Evolutionary conservation across 2,797 vertebrate genomes (phyloP), one percentile per base, ranked within the genome.

Genomic region (Epinephelus malabaricus): DNA sequence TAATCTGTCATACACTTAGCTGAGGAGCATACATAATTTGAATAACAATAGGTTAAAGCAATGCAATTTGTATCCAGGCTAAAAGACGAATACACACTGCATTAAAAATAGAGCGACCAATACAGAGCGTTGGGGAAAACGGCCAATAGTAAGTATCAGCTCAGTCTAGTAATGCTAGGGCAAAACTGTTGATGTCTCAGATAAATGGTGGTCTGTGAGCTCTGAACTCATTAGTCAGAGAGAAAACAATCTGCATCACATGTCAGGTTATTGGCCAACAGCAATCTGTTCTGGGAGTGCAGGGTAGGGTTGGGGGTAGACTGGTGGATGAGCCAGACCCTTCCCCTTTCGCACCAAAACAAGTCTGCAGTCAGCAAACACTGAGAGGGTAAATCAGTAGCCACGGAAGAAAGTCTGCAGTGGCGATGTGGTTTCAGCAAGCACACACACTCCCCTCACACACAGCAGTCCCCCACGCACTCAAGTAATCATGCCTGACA

Each of bases 11-110:
- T 73, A 86, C 71, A 79, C 84, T 90, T 84, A 78, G 81, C 83
- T 85, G 83, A 82, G 84, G 53, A 91, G 83, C 84, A 83, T 82
- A 67, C 80, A 81, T 83, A 60, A 88, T 94, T 88, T 88, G 30
- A 92, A 94, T 88, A 88, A 92, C 88, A 95, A 91, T 77, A 86
- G 71, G 63, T 89, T 89, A 82, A 87, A 89, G 73, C 78, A 84
- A 88, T 83, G 87, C 89, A 87, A 86, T 91, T 88, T 93, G 73
- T 68, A 73, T 65, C 63, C 56, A 19, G 74, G 66, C 74, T 76
- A 69, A 86, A 78, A 69, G 67, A 82, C 50, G 78, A 59, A 79
- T 43, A 59, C 17, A 45, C 43, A 25, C 56, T 9, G 80, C 58
- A 84, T 86, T 77, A 61, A 83, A 90, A 86, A 81, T 27, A 74